Conservation (phyloP, 2,113 vertebrate genomes). For the Martes martes region DNA sequence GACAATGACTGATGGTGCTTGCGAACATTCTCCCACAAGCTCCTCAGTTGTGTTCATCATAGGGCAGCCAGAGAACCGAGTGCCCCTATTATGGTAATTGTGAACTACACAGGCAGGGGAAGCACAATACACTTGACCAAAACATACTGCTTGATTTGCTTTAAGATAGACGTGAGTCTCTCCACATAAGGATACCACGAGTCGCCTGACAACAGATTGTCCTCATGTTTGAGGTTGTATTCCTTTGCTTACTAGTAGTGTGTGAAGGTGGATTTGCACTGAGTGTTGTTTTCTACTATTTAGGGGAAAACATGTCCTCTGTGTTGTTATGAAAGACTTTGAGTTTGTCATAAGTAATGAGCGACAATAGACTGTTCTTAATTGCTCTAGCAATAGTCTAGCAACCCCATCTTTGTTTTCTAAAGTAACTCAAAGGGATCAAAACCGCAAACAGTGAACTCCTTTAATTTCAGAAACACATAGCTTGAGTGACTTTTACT, state of each 20-base stretch:
- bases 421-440: not conserved
- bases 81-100: not conserved
- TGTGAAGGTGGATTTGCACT: not conserved
- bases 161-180: not conserved
- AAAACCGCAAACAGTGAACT: not conserved
- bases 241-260: slow-evolving; percentile 18
- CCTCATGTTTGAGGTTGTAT: not conserved
- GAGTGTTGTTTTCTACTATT: not conserved
- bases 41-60: not conserved
- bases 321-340: not conserved
- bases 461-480: not conserved
- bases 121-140: not conserved
- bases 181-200: not conserved
- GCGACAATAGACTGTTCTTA: not conserved
- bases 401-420: not conserved
- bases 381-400: not conserved
- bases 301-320: not conserved
- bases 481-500: slow-evolving; percentile 9
- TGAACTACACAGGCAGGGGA: not conserved
- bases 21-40: not conserved
- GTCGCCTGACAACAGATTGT: not conserved
- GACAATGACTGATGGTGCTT: not conserved
- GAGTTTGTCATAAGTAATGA: slow-evolving; percentile 17
- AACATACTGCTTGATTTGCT: not conserved
- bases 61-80: not conserved